These are phyloP conservation scores for Dinomys branickii DNA, from an alignment of 2,113 vertebrate species.

Conservation along the genomic window DNA sequence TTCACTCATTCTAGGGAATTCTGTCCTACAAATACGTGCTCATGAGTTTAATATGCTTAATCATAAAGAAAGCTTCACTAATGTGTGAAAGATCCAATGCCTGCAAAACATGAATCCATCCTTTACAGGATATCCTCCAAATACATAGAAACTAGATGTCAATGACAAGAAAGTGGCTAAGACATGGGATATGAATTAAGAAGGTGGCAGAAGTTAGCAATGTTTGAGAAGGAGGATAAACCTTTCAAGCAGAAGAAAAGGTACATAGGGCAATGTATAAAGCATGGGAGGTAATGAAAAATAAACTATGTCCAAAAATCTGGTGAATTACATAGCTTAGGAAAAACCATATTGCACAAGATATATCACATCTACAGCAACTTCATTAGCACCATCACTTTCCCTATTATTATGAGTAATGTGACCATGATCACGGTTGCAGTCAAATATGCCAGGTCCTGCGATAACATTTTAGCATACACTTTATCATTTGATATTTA, in stretches of 20 bases:
- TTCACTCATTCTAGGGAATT: background rate
- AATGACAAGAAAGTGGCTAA: background rate
- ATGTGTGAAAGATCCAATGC: background rate
- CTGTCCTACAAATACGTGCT: background rate
- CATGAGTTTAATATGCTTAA: background rate
- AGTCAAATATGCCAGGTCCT: background rate
- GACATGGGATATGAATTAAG: background rate
- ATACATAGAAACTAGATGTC: background rate
- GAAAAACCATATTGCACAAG: background rate
- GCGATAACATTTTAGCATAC: background rate
- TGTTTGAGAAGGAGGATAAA: background rate
- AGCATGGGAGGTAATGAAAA: background rate
- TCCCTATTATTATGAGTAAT: background rate
- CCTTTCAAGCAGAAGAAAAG: background rate
- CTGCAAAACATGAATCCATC: background rate
- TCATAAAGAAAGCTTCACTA: background rate
- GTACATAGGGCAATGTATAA: background rate
- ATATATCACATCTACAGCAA: background rate
- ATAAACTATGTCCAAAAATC: background rate
- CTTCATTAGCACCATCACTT: background rate
- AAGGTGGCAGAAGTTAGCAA: background rate
- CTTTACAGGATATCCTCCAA: background rate
- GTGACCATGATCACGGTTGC: background rate
- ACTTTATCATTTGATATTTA: background rate
- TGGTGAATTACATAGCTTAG: background rate